Conservation (phyloP, 2,113 vertebrate genomes). For the Thermophis baileyi region DNA sequence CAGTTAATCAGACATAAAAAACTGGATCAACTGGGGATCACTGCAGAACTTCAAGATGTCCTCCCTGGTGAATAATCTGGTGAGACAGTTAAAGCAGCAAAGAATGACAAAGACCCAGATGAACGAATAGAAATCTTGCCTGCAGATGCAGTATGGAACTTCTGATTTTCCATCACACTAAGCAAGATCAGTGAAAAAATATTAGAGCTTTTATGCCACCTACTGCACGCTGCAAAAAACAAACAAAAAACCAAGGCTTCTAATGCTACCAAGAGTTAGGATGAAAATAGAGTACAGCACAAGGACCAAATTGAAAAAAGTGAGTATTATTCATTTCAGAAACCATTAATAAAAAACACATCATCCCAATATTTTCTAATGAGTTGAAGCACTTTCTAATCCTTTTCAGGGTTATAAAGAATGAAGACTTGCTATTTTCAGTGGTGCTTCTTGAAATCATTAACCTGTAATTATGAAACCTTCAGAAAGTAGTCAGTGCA, state of each 20-base stretch:
- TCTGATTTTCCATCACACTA: background rate
- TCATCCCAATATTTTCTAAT: background rate
- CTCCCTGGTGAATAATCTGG: background rate
- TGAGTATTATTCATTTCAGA: conserved; percentile 21
- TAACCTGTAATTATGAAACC: background rate
- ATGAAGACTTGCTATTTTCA: background rate
- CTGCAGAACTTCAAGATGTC: conserved; percentile 20
- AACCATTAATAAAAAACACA: background rate
- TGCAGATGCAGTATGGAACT: background rate
- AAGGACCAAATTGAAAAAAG: background rate
- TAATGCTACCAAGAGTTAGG: background rate
- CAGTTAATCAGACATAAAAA: conserved; percentile 26
- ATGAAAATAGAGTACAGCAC: background rate
- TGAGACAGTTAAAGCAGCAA: conserved; percentile 18
- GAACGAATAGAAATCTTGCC: background rate
- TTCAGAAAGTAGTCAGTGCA: background rate
- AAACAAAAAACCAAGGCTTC: conserved; percentile 30
- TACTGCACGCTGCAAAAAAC: conserved; percentile 57
- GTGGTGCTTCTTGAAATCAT: background rate
- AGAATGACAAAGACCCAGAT: background rate
- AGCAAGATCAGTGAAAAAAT: conserved; percentile 15
- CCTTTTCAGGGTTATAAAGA: background rate
- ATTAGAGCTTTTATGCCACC: conserved; percentile 67
- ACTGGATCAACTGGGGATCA: conserved; percentile 26
- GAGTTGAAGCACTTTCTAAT: background rate